Percentiles rank a stretch among this genome's conserved stretches.
Conservation (phyloP, 2,113 vertebrate genomes). For the Tympanuchus pallidicinctus region DNA sequence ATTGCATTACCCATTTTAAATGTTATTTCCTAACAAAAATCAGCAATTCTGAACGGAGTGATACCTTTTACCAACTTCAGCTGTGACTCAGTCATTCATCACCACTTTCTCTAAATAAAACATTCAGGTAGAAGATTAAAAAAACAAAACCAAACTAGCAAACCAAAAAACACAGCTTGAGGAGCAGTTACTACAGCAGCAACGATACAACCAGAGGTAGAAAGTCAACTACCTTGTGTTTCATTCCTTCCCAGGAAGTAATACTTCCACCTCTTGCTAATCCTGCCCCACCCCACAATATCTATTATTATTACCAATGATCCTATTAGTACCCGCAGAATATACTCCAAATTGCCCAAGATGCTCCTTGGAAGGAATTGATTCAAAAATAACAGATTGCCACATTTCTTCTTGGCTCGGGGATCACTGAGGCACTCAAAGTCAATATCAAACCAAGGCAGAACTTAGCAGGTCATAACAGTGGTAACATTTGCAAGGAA, state of each 20-base stretch:
- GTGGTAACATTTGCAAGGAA: background rate
- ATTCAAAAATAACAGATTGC: background rate
- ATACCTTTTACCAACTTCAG: background rate
- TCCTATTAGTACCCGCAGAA: background rate
- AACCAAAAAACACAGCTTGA: background rate
- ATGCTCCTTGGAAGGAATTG: background rate
- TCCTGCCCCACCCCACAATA: background rate
- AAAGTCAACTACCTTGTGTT: background rate
- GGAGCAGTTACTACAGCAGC: background rate
- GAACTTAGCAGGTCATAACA: background rate
- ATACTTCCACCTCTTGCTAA: background rate
- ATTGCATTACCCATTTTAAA: constrained; percentile 5
- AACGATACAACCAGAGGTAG: background rate
- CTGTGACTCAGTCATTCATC: background rate
- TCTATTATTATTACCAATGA: background rate
- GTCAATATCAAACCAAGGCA: background rate
- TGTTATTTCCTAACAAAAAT: constrained; percentile 21
- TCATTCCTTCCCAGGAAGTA: background rate
- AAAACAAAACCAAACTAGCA: background rate
- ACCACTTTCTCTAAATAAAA: background rate
- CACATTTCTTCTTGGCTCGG: background rate
- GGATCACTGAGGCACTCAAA: background rate
- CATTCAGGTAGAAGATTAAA: background rate
- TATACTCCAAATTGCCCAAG: background rate
- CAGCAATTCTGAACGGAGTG: background rate